Evolutionary conservation across 2,888 invertebrate species (phyloP).

Genomic region (Meghimatium bilineatum): DNA sequence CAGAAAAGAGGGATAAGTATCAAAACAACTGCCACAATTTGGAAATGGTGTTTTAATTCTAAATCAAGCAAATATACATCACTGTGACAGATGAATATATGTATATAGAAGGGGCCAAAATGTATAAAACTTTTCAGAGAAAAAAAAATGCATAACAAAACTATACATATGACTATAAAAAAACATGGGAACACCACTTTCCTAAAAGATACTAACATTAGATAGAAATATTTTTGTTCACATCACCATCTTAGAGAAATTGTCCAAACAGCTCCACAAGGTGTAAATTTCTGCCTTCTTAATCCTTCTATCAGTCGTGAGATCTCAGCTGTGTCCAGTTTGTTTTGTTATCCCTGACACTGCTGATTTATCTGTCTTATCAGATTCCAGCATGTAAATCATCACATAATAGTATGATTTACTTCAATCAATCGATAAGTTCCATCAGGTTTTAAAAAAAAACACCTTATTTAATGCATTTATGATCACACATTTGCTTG

Average conservation of each 20-base stretch:
- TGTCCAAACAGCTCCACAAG: neutral
- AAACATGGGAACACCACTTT: neutral
- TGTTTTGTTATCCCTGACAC: too few species aligned
- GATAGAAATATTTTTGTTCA: neutral
- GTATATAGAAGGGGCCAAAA: neutral
- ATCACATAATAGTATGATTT: too few species aligned
- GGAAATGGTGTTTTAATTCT: constrained; percentile 33
- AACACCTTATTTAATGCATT: too few species aligned
- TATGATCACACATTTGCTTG: neutral
- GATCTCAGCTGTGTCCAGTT: too few species aligned
- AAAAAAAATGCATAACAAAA: constrained; percentile 12
- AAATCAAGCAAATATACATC: constrained; percentile 28
- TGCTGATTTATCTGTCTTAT: too few species aligned
- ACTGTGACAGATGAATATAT: constrained; percentile 9
- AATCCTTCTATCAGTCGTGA: too few species aligned
- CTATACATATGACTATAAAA: neutral
- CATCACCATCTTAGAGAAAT: neutral
- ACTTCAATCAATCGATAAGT: too few species aligned
- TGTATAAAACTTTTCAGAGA: neutral
- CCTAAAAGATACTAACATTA: neutral
- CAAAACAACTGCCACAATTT: neutral
- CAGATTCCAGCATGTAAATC: too few species aligned
- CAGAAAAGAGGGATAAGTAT: neutral
- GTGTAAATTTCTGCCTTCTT: too few species aligned
- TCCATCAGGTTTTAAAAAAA: too few species aligned